Conservation (phyloP, 2,797 vertebrate genomes). For the Odontamblyopus lacepedii region DNA sequence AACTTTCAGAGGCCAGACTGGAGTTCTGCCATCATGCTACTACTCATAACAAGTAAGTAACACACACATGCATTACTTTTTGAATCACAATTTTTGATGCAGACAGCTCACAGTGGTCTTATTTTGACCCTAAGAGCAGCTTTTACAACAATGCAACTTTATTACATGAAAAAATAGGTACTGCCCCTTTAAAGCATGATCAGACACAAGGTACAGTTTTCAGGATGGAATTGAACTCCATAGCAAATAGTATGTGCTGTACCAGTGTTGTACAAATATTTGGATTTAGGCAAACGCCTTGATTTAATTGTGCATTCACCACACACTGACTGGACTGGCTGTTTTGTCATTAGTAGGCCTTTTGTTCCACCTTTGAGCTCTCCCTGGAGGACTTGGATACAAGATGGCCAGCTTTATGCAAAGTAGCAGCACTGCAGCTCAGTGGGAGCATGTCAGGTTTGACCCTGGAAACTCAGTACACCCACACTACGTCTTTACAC, state of each 20-base stretch:
- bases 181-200: too few relatives aligned
- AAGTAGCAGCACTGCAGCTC: neutral
- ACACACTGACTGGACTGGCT: neutral
- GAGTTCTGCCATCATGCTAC: too few relatives aligned
- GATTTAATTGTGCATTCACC: neutral
- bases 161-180: too few relatives aligned
- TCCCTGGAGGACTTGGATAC: neutral
- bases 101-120: too few relatives aligned
- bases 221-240: too few relatives aligned
- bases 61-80: too few relatives aligned
- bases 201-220: too few relatives aligned
- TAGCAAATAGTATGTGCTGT: neutral
- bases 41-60: too few relatives aligned
- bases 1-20: too few relatives aligned
- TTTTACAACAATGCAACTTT: too few relatives aligned
- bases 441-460: constrained; percentile 35
- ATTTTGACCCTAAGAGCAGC: too few relatives aligned
- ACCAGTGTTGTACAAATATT: neutral
- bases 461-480: constrained; percentile 37
- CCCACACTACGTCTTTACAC: constrained; percentile 42
- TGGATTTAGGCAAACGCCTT: neutral
- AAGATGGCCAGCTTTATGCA: constrained; percentile 8
- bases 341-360: constrained; percentile 1
- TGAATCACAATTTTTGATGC: too few relatives aligned
- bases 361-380: constrained; percentile 11